phyloP scores from a whole-genome alignment of 2,113 vertebrate species.

The Hyaena hyaena region DNA sequence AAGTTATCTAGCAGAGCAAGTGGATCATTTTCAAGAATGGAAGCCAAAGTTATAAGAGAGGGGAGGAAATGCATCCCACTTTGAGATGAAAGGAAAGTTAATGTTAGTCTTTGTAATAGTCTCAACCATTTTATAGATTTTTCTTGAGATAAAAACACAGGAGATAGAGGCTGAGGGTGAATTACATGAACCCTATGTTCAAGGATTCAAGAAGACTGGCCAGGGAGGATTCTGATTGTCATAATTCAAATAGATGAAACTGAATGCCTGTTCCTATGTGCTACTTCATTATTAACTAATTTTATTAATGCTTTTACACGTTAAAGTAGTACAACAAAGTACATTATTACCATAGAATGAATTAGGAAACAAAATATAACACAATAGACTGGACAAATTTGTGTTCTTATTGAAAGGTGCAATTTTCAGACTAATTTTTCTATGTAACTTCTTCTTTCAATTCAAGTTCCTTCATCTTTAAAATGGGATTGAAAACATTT shows the following conservation, averaged over 20 bases:
- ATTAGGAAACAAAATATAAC: background rate
- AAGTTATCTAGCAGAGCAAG: background rate
- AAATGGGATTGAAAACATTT: background rate
- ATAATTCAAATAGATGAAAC: background rate
- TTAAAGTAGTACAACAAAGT: background rate
- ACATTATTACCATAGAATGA: background rate
- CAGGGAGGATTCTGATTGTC: background rate
- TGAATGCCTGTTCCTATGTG: background rate
- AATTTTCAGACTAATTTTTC: background rate
- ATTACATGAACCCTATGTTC: background rate
- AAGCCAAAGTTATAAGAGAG: background rate
- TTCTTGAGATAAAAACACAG: background rate
- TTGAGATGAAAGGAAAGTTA: background rate
- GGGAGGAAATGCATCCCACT: background rate
- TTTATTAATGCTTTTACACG: background rate
- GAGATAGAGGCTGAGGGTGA: background rate
- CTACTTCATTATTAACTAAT: background rate
- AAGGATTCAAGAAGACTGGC: background rate
- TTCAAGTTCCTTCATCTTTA: background rate
- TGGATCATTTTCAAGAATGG: background rate
- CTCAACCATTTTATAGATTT: conserved; percentile 14
- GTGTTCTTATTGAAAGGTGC: background rate
- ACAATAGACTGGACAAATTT: background rate
- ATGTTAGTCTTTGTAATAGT: background rate
- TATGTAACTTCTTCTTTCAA: background rate